Percentiles rank a stretch among this genome's conserved stretches.
Conservation (phyloP, 2,113 vertebrate species). For the Chaetorhynchus papuensis region DNA sequence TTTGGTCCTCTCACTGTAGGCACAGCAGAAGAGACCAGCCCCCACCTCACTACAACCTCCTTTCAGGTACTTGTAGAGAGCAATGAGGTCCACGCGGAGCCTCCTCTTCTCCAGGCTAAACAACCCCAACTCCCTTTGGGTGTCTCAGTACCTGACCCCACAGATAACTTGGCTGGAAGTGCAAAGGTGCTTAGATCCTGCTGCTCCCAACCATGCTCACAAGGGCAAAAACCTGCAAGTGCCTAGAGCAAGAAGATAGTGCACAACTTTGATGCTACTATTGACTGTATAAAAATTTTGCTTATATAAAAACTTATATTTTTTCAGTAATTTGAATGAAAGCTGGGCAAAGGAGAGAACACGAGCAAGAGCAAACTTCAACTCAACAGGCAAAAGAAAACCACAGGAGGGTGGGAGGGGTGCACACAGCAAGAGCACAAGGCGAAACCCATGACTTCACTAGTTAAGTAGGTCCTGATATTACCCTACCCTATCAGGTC, state of each 20-base stretch:
- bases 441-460: conserved; percentile 15
- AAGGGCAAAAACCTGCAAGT: background rate
- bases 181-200: background rate
- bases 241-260: background rate
- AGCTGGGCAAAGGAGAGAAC: background rate
- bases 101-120: background rate
- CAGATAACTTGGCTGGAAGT: background rate
- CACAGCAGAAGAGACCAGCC: background rate
- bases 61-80: background rate
- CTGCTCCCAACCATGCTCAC: background rate
- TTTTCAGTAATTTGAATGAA: background rate
- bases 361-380: background rate
- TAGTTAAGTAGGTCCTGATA: background rate
- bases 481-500: background rate
- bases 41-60: background rate
- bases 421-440: background rate
- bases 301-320: background rate
- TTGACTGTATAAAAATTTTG: background rate
- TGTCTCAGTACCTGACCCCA: background rate
- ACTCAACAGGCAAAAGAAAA: background rate
- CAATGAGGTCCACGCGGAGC: background rate
- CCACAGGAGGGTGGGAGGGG: background rate
- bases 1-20: background rate
- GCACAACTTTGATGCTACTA: background rate
- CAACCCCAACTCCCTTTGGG: background rate